Evolutionary conservation across 2,797 vertebrate species (phyloP).

Genomic region (Vespertilio murinus): DNA sequence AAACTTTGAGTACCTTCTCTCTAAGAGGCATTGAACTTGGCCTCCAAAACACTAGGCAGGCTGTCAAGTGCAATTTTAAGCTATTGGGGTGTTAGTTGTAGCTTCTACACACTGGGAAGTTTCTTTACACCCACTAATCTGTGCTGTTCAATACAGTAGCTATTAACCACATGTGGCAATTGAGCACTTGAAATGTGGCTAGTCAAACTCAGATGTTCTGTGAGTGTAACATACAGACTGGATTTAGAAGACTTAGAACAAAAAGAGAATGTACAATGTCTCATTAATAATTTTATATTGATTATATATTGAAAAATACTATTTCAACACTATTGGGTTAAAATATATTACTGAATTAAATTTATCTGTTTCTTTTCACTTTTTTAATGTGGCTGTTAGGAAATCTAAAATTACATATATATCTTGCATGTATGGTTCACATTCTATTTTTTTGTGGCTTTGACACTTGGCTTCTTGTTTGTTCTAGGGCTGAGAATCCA

Average conservation of each 20-base stretch:
- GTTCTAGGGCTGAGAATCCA: not conserved
- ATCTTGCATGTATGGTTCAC: not conserved
- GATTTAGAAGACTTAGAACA: constrained; percentile 23
- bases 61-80: not conserved
- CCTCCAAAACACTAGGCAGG: not conserved
- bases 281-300: constrained; percentile 8
- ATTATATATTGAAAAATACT: not conserved
- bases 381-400: constrained; percentile 16
- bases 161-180: not conserved
- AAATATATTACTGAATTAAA: constrained; percentile 26
- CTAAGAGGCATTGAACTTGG: constrained; percentile 41
- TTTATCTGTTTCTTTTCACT: not conserved
- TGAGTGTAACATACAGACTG: not conserved
- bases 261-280: not conserved
- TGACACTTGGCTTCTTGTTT: not conserved
- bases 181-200: not conserved
- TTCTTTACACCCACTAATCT: constrained; percentile 13
- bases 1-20: constrained; percentile 51
- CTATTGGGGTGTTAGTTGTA: not conserved
- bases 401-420: not conserved
- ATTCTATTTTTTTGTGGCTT: not conserved
- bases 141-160: not conserved
- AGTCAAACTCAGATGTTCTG: not conserved
- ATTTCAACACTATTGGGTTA: constrained; percentile 12
- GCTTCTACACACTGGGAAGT: not conserved